These are phyloP conservation scores for Diadegma fenestrale DNA, from an alignment of 2,888 invertebrate genomes.

Conservation along the genomic window DNA sequence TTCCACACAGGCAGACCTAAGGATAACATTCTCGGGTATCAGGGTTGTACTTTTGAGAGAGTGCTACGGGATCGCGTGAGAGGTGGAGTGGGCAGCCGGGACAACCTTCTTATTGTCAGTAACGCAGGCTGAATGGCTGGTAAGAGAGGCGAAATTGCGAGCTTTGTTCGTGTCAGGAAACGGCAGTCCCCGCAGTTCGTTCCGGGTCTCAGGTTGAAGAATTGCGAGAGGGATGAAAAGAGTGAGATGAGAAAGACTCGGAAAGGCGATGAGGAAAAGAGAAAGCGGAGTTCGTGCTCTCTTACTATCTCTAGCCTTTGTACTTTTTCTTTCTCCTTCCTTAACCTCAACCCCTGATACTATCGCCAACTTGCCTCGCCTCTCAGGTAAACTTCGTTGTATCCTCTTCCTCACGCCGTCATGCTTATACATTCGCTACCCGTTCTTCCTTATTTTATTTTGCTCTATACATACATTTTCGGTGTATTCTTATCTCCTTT, in stretches of 20 bases:
- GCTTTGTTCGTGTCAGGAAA: constrained; percentile 80
- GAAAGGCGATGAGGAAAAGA: constrained; percentile 28
- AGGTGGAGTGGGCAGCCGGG: constrained; percentile 69
- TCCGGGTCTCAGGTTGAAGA: constrained; percentile 56
- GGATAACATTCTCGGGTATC: constrained; percentile 33
- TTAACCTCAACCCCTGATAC: constrained; percentile 5
- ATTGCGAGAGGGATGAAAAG: constrained; percentile 22
- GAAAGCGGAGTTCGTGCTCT: constrained; percentile 28
- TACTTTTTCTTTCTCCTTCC: constrained; percentile 31
- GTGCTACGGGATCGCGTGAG: constrained; percentile 40
- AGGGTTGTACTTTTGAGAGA: constrained; percentile 28
- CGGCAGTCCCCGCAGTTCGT: constrained; percentile 70
- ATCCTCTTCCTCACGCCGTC: constrained; percentile 43
- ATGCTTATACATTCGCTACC: constrained; percentile 49
- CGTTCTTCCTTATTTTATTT: constrained; percentile 16
- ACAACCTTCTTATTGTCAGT: constrained; percentile 76
- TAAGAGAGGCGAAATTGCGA: constrained; percentile 80
- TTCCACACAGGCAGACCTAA: constrained; percentile 1
- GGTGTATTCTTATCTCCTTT: constrained; percentile 61
- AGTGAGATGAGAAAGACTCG: neutral
- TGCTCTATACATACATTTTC: constrained; percentile 13
- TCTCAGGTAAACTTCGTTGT: constrained; percentile 64
- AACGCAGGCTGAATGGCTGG: constrained; percentile 74
- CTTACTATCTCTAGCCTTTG: constrained; percentile 56
- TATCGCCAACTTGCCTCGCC: constrained; percentile 41